Conservation (phyloP, 2,113 vertebrate genomes). For the Ondatra zibethicus region DNA sequence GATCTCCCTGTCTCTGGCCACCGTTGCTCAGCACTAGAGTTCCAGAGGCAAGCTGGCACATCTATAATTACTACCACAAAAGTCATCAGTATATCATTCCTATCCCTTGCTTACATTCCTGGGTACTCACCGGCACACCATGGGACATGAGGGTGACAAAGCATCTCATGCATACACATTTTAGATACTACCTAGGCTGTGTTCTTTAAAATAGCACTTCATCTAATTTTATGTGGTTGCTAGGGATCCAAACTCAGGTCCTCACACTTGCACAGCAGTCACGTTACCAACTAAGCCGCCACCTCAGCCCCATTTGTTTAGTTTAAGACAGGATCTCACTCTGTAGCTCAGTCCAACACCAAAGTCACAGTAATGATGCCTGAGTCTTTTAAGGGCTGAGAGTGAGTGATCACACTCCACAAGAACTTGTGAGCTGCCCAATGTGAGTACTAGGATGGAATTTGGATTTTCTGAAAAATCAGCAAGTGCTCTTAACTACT, state of each 20-base stretch:
- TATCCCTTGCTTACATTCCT: constrained; percentile 33
- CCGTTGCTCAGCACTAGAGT: not conserved
- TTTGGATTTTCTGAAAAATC: not conserved
- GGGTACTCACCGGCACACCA: constrained; percentile 93
- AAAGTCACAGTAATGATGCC: not conserved
- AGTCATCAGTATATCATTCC: constrained; percentile 24
- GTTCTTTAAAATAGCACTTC: constrained; percentile 10
- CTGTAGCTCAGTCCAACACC: not conserved
- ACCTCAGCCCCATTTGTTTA: not conserved
- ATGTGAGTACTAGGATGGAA: not conserved
- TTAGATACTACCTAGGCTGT: not conserved
- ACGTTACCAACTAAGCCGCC: not conserved
- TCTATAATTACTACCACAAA: not conserved
- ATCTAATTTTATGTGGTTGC: not conserved
- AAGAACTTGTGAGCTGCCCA: not conserved
- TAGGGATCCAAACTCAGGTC: not conserved
- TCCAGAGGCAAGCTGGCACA: not conserved
- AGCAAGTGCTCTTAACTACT: not conserved
- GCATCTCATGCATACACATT: not conserved
- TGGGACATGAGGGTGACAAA: constrained; percentile 97
- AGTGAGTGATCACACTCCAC: not conserved
- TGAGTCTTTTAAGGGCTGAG: not conserved
- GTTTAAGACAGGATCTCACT: not conserved
- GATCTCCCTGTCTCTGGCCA: not conserved
- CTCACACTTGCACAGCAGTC: not conserved